Percentiles rank a stretch among this genome's conserved stretches.
Evolutionary conservation across 1,140 invertebrate species (phyloP).

Genomic region (Tetragnatha versicolor): DNA sequence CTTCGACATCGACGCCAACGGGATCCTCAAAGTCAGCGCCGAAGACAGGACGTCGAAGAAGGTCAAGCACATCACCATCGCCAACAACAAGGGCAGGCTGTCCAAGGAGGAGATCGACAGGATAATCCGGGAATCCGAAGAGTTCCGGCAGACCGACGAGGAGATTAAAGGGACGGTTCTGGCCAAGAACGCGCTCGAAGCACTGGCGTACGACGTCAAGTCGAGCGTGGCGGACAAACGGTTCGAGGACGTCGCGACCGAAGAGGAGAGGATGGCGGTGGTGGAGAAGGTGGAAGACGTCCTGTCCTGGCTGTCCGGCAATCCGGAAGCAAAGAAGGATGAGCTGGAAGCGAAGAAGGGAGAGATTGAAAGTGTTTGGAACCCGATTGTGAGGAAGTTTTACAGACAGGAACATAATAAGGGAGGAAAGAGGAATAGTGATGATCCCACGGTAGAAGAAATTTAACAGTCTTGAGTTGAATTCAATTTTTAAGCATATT

Average conservation of each 20-base stretch:
- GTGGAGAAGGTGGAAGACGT: conserved; percentile 68
- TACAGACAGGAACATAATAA: too few species aligned
- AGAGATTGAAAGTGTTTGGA: too few species aligned
- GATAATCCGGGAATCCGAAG: conserved; percentile 72
- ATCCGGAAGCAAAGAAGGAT: conserved; percentile 77
- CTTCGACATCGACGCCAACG: conserved; percentile 99
- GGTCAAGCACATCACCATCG: conserved; percentile 97
- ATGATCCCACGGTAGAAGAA: too few species aligned
- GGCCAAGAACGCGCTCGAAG: conserved; percentile 90
- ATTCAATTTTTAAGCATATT: too few species aligned
- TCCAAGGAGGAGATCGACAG: conserved; percentile 96
- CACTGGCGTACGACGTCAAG: conserved; percentile 98
- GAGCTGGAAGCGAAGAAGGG: conserved; percentile 79
- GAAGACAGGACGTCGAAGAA: conserved; percentile 80
- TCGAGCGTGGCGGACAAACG: conserved; percentile 79
- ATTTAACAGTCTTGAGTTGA: too few species aligned
- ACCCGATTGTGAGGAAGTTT: too few species aligned
- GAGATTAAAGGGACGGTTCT: conserved; percentile 85
- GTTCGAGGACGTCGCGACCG: conserved; percentile 68
- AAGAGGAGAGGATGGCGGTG: conserved; percentile 66
- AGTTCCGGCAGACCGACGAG: conserved; percentile 69
- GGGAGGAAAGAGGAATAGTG: too few species aligned
- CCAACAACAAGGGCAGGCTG: conserved; percentile 95
- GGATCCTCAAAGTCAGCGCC: conserved; percentile 96
- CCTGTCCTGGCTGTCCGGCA: conserved; percentile 72